These are phyloP conservation scores for Gari tellinella DNA, from an alignment of 2,888 invertebrate genomes.

Conservation along the genomic window DNA sequence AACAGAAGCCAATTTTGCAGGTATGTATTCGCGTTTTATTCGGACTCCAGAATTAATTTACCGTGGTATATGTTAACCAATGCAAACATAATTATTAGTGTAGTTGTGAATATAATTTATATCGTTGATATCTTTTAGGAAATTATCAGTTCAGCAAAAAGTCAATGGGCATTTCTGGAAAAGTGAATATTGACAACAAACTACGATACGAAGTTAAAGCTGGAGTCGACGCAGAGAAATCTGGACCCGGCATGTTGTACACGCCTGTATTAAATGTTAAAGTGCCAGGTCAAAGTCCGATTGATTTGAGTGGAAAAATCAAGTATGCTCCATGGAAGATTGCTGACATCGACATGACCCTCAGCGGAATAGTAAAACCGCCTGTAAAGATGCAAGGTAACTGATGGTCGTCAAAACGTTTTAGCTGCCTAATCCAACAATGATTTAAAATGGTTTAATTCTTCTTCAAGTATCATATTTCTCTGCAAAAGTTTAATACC, in stretches of 20 bases:
- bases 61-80: too few species aligned
- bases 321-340: conserved; percentile 61
- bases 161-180: conserved; percentile 24
- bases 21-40: conserved; percentile 33
- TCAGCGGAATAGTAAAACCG: conserved; percentile 59
- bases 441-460: too few species aligned
- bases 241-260: conserved; percentile 55
- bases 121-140: too few species aligned
- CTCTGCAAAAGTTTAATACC: too few species aligned
- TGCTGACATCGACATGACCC: conserved; percentile 60
- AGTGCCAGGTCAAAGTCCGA: conserved; percentile 29
- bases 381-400: conserved; percentile 68
- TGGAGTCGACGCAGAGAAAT: conserved; percentile 36
- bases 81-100: too few species aligned
- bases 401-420: too few species aligned
- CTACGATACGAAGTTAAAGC: conserved; percentile 53
- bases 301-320: conserved; percentile 50
- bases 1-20: conserved; percentile 73
- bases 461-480: too few species aligned
- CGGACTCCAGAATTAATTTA: too few species aligned
- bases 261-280: conserved; percentile 53
- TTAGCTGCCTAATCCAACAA: too few species aligned
- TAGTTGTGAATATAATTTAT: too few species aligned
- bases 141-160: too few species aligned
- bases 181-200: conserved; percentile 49